Evolutionary conservation across 35 echinoderm and acorn worm genomes (phyloP), one percentile per base, ranked within the genome.

Genomic region (Anneissia japonica): DNA sequence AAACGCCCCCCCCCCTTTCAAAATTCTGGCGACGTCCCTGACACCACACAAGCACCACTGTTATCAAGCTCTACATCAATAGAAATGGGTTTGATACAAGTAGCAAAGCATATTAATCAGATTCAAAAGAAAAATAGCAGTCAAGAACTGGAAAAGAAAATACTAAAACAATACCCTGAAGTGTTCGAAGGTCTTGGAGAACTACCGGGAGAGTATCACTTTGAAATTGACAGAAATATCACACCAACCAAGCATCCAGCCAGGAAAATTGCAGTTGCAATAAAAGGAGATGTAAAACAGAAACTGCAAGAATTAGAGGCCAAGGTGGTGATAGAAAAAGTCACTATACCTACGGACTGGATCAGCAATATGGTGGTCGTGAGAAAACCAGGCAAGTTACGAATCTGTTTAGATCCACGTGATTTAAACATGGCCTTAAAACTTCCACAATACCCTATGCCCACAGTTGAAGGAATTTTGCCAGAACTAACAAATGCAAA

Each of bases 371-470:
- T 79, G 35, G 84, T 91, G 10, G 29, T 81, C 56, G 84, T 91
- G n/a, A 31, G 31, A 17, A 91, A 91, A 38, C 89, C 83, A 39
- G 83, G 83, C 1, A 91, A 91, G 77, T 30, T 91, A 38, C 13
- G 89, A n/a, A 32, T 91, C 34, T 91, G 89, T 46, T 23, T 91
- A 39, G 89, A 91, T 81, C 89, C 83, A 81, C 34, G 56, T 4
- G 83, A 86, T 72, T 75, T 90, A 17, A 90, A 90, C 77, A 80
- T 79, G 72, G 83, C 89, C n/a, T n/a, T n/a, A n/a, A n/a, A n/a
- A n/a, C n/a, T n/a, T n/a, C n/a, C n/a, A n/a, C n/a, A n/a, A n/a
- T n/a, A n/a, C n/a, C n/a, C n/a, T n/a, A n/a, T n/a, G n/a, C n/a
- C n/a, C n/a, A n/a, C n/a, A n/a, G n/a, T n/a, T n/a, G n/a, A n/a